These are phyloP conservation scores for Myocastor coypus DNA, from an alignment of 2,113 vertebrate species.

Conservation along the genomic window DNA sequence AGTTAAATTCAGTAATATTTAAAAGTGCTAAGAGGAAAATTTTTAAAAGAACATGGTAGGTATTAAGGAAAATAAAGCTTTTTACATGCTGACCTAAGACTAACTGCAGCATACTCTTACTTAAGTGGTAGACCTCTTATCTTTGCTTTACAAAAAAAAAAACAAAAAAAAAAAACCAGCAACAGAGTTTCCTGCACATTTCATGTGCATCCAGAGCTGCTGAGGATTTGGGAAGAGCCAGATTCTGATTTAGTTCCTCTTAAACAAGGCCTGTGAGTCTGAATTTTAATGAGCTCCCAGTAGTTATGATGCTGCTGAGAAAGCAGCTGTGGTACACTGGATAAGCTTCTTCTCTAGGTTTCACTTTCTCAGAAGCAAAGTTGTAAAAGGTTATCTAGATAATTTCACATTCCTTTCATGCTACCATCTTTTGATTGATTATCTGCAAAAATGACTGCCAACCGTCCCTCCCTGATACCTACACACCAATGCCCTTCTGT, in stretches of 20 bases:
- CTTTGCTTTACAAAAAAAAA: conserved; percentile 22
- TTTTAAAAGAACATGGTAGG: background rate
- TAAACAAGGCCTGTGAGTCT: background rate
- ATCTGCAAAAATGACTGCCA: background rate
- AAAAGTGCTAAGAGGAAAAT: background rate
- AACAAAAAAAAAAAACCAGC: too few species aligned
- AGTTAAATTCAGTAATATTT: conserved; percentile 45
- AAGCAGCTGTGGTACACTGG: background rate
- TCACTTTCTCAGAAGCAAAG: conserved; percentile 42
- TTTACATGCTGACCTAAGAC: background rate
- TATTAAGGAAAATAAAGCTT: conserved; percentile 26
- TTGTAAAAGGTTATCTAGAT: background rate
- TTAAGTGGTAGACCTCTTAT: background rate
- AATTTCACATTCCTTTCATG: conserved; percentile 35
- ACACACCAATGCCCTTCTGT: background rate
- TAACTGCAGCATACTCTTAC: background rate
- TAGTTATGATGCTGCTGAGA: background rate
- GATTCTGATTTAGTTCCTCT: background rate
- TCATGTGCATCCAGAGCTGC: background rate
- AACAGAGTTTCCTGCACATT: background rate
- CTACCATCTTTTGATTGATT: background rate
- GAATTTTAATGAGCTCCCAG: background rate
- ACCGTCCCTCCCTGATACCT: background rate
- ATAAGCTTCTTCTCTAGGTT: background rate
- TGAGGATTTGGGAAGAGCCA: background rate